A percentile compares a stretch with the other conserved stretches of the same genome.
phyloP scores from a whole-genome alignment of 2,797 vertebrate genomes.

The Acanthopagrus latus region DNA sequence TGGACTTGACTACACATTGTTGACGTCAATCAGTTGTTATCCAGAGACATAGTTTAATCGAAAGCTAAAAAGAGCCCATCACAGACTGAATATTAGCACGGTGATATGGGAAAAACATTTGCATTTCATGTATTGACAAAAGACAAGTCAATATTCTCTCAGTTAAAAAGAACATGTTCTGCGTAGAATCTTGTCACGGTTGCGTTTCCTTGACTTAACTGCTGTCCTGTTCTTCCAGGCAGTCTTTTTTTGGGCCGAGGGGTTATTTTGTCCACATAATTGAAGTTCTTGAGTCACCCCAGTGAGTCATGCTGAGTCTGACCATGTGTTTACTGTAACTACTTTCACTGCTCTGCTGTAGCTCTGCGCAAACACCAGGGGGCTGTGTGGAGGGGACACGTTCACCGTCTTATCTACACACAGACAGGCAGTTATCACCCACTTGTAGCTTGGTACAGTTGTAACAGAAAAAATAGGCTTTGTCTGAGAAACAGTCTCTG shows the following conservation, averaged over 20 bases:
- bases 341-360: slow-evolving; percentile 43
- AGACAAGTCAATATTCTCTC: neutral
- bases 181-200: neutral
- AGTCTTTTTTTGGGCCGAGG: neutral
- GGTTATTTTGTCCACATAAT: slow-evolving; percentile 34
- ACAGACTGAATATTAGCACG: neutral
- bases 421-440: slow-evolving; percentile 29
- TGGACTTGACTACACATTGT: neutral
- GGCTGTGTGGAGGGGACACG: slow-evolving; percentile 27
- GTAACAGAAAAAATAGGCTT: slow-evolving; percentile 27
- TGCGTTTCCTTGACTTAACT: slow-evolving; percentile 11
- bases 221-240: slow-evolving; percentile 6
- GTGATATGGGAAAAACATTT: neutral
- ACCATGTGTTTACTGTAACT: slow-evolving; percentile 51
- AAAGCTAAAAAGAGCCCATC: neutral
- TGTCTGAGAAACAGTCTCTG: slow-evolving; percentile 2
- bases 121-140: neutral
- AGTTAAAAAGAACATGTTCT: slow-evolving; percentile 5
- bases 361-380: slow-evolving; percentile 62
- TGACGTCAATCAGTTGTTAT: neutral
- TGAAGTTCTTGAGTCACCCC: slow-evolving; percentile 65
- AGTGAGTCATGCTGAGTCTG: slow-evolving; percentile 55
- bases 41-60: neutral
- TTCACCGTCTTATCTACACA: slow-evolving; percentile 19
- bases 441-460: slow-evolving; percentile 2